A percentile compares a stretch with the other conserved stretches of the same genome.
These are phyloP conservation scores for Oceanites oceanicus DNA, from an alignment of 2,113 vertebrate genomes.

Conservation along the genomic window DNA sequence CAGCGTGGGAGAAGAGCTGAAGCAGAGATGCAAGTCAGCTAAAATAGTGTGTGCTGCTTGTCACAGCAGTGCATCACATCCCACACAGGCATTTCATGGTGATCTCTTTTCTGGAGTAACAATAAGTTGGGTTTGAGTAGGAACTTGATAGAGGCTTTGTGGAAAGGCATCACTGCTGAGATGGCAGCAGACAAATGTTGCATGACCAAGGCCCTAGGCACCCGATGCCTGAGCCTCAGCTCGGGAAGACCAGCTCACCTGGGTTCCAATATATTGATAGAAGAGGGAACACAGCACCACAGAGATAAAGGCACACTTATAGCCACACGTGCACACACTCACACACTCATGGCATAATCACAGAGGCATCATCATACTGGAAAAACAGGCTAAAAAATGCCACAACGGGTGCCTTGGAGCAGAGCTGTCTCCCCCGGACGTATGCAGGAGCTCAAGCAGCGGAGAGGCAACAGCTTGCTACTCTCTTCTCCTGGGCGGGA, in stretches of 20 bases:
- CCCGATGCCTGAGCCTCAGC: not conserved
- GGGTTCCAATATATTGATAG: not conserved
- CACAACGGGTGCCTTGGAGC: fast-evolving
- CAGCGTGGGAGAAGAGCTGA: not conserved
- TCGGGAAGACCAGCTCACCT: not conserved
- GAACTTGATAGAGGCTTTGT: not conserved
- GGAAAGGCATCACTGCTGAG: not conserved
- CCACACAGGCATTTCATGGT: not conserved
- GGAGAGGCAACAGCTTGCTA: not conserved
- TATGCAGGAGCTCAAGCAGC: fast-evolving
- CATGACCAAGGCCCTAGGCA: not conserved
- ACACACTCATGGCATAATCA: not conserved
- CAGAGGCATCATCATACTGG: not conserved
- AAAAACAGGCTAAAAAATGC: not conserved
- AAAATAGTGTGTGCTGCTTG: not conserved
- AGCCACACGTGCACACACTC: not conserved
- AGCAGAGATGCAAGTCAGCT: not conserved
- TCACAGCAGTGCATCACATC: not conserved
- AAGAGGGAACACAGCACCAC: not conserved
- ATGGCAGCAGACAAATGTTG: not conserved
- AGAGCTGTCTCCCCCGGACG: fast-evolving
- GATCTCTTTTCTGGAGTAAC: not conserved
- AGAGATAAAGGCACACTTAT: not conserved
- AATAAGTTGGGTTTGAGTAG: not conserved
- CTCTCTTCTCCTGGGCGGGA: not conserved